Conservation (phyloP, 2,113 vertebrate species). For the Percopsis transmontana region DNA sequence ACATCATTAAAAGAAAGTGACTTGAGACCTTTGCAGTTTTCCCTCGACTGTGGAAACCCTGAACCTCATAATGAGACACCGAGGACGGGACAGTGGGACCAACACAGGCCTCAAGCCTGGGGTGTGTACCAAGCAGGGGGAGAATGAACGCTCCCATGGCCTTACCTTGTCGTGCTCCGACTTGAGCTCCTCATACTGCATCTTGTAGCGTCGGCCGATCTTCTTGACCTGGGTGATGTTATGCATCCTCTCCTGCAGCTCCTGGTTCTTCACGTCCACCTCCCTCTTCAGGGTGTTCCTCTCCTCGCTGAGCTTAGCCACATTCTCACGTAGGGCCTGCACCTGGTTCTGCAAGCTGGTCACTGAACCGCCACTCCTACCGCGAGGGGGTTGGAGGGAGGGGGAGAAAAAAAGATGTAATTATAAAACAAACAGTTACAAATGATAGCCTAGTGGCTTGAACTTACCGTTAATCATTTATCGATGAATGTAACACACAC, state of each 20-base stretch:
- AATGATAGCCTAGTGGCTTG: no score
- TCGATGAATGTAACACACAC: not conserved
- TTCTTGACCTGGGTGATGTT: constrained; percentile 97
- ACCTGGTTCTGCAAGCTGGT: constrained; percentile 87
- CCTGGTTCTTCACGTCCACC: constrained; percentile 82
- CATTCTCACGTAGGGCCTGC: constrained; percentile 84
- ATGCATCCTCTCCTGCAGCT: constrained; percentile 89
- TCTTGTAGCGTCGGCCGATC: constrained; percentile 95
- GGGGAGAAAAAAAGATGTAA: not conserved
- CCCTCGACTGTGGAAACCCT: not conserved
- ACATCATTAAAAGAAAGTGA: not conserved
- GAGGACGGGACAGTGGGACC: no score
- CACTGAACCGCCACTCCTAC: constrained; percentile 83
- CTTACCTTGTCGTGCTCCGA: constrained; percentile 88
- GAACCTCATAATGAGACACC: no score
- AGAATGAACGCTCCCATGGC: no score
- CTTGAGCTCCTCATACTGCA: constrained; percentile 96
- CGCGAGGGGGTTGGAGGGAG: constrained; percentile 6
- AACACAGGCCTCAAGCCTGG: no score
- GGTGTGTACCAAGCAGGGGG: not conserved
- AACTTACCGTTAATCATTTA: no score
- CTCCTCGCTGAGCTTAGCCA: constrained; percentile 81
- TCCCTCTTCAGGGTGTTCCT: constrained; percentile 86
- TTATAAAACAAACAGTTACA: no score
- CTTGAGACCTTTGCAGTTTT: not conserved